A percentile compares a stretch with the other conserved stretches of the same genome.
phyloP scores from a whole-genome alignment of 1,140 invertebrate genomes.

The Druon quercuslanigerum region DNA sequence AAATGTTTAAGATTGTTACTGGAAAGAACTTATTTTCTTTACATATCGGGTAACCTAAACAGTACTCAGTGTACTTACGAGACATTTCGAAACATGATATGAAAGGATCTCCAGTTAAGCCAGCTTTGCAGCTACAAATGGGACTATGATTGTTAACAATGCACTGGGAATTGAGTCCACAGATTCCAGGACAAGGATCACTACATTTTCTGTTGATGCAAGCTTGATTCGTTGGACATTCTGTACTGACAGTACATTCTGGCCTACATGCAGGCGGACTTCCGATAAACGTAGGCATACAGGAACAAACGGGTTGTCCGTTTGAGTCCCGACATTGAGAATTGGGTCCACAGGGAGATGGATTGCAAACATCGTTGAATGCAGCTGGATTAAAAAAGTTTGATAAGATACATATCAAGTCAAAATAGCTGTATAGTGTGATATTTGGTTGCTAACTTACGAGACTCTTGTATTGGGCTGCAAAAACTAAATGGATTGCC shows the following conservation, averaged over 20 bases:
- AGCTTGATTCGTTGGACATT: conserved; percentile 83
- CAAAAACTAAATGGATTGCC: conserved; percentile 81
- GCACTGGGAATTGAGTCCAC: conserved; percentile 85
- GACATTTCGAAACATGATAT: conserved; percentile 80
- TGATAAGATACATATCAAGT: background rate
- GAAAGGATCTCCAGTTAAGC: conserved; percentile 83
- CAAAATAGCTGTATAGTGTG: background rate
- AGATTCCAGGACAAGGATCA: conserved; percentile 87
- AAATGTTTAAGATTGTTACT: conserved; percentile 35
- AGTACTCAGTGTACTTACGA: conserved; percentile 60
- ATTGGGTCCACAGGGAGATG: conserved; percentile 78
- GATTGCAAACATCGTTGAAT: conserved; percentile 73
- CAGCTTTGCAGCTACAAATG: conserved; percentile 80
- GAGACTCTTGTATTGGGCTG: conserved; percentile 39
- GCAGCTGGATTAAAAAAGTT: conserved; percentile 23
- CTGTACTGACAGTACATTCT: conserved; percentile 86
- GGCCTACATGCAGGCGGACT: conserved; percentile 85
- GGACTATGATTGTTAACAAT: conserved; percentile 79
- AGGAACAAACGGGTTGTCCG: conserved; percentile 83
- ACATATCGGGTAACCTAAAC: background rate
- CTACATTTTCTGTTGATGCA: conserved; percentile 87
- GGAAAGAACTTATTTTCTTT: background rate
- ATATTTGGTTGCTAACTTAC: conserved; percentile 48
- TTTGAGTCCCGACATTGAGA: conserved; percentile 76
- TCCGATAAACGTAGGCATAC: conserved; percentile 83